Percentiles rank a stretch among this genome's conserved stretches.
phyloP scores from a whole-genome alignment of 2,797 vertebrate genomes.

The Decapterus maruadsi region DNA sequence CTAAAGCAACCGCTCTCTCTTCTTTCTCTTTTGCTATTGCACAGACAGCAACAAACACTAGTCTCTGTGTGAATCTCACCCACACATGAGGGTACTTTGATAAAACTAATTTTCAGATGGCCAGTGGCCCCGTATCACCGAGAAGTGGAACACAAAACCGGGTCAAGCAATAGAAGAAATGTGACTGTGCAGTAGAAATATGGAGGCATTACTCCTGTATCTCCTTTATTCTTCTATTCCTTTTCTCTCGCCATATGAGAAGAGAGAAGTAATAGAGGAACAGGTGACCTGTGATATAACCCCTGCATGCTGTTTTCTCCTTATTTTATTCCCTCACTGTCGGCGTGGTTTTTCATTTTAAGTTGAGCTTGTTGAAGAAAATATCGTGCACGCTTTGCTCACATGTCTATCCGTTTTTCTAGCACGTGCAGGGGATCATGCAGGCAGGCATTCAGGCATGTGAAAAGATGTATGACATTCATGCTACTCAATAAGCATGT shows the following conservation, averaged over 20 bases:
- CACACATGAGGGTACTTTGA: constrained; percentile 43
- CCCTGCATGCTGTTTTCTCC: constrained; percentile 13
- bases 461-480: neutral
- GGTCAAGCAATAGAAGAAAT: constrained; percentile 49
- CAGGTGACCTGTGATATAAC: constrained; percentile 31
- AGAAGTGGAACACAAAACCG: constrained; percentile 53
- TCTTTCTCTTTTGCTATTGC: neutral
- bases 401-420: neutral
- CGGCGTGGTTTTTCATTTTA: neutral
- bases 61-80: constrained; percentile 47
- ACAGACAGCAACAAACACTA: constrained; percentile 9
- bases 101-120: constrained; percentile 73
- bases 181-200: constrained; percentile 22
- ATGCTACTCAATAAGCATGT: neutral
- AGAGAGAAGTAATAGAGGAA: constrained; percentile 38
- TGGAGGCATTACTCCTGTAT: constrained; percentile 47
- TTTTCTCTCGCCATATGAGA: constrained; percentile 2
- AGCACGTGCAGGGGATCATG: neutral
- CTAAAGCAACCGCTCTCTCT: constrained; percentile 3
- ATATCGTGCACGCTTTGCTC: neutral
- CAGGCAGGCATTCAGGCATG: neutral
- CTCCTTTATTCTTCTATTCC: constrained; percentile 7
- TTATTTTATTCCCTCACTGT: neutral
- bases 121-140: constrained; percentile 57
- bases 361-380: neutral